phyloP scores from a whole-genome alignment of 2,888 invertebrate genomes.

The Brachynemurus nebulosus region DNA sequence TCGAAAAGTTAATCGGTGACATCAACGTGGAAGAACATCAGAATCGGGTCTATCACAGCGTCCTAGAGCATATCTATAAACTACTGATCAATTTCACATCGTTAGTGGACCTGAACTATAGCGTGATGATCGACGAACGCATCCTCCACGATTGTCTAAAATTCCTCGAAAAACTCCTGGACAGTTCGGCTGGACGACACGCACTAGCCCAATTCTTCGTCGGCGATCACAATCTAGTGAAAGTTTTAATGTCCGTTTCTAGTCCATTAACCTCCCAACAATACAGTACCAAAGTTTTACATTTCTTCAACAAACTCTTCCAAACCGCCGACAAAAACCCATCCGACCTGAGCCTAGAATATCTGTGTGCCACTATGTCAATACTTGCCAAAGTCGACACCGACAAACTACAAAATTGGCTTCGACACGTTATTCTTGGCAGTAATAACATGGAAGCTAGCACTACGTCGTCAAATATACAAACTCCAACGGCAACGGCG shows the following conservation, averaged over 20 bases:
- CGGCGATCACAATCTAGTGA: conserved; percentile 54
- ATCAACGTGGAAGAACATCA: conserved; percentile 50
- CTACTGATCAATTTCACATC: conserved; percentile 47
- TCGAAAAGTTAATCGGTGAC: conserved; percentile 49
- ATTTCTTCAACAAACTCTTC: conserved; percentile 63
- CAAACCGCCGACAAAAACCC: conserved; percentile 47
- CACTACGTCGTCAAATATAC: conserved; percentile 35
- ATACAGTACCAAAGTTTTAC: conserved; percentile 67
- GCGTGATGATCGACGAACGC: conserved; percentile 39
- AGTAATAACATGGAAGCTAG: conserved; percentile 31
- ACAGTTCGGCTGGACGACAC: conserved; percentile 64
- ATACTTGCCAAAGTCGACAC: conserved; percentile 50
- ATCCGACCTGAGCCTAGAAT: conserved; percentile 46
- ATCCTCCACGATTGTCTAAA: conserved; percentile 54
- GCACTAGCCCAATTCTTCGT: conserved; percentile 75
- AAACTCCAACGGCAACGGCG: conserved; percentile 37
- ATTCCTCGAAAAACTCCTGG: conserved; percentile 76
- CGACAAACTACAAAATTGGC: conserved; percentile 47
- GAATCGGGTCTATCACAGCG: conserved; percentile 46
- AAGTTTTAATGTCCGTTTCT: conserved; percentile 67
- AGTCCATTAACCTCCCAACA: conserved; percentile 52
- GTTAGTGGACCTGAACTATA: conserved; percentile 21
- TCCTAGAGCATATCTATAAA: conserved; percentile 51
- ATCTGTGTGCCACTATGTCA: conserved; percentile 50
- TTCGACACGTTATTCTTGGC: conserved; percentile 51